Conservation (phyloP, 2,797 vertebrate species). For the Melanotaenia nigrans region DNA sequence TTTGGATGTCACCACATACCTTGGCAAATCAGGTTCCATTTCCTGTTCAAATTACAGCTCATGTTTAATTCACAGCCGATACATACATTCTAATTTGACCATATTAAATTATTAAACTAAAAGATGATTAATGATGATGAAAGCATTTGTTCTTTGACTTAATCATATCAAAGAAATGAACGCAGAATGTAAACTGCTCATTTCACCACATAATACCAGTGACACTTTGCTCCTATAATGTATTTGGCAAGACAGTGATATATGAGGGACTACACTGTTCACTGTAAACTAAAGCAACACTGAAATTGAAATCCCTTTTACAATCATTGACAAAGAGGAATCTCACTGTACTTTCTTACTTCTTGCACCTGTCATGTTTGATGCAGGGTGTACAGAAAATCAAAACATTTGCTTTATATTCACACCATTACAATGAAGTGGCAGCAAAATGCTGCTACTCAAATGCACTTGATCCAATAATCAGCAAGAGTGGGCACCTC, state of each 20-base stretch:
- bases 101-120: conserved; percentile 74
- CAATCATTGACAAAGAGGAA: background rate
- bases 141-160: conserved; percentile 66
- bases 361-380: background rate
- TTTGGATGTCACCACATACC: conserved; percentile 77
- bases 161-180: conserved; percentile 49
- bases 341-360: no score
- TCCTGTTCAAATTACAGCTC: conserved; percentile 80
- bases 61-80: conserved; percentile 81
- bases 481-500: background rate
- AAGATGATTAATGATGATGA: conserved; percentile 68
- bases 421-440: no score
- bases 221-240: conserved; percentile 33
- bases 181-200: conserved; percentile 59
- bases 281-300: conserved; percentile 12
- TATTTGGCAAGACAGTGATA: conserved; percentile 43
- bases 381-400: no score
- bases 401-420: no score
- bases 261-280: conserved; percentile 34
- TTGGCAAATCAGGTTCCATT: conserved; percentile 79
- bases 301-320: conserved; percentile 13
- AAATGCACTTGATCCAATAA: background rate
- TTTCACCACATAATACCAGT: conserved; percentile 49
- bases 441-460: background rate
- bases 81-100: conserved; percentile 80